These are phyloP conservation scores for Chloropsis cyanopogon DNA, from an alignment of 2,113 vertebrate species.

Conservation along the genomic window DNA sequence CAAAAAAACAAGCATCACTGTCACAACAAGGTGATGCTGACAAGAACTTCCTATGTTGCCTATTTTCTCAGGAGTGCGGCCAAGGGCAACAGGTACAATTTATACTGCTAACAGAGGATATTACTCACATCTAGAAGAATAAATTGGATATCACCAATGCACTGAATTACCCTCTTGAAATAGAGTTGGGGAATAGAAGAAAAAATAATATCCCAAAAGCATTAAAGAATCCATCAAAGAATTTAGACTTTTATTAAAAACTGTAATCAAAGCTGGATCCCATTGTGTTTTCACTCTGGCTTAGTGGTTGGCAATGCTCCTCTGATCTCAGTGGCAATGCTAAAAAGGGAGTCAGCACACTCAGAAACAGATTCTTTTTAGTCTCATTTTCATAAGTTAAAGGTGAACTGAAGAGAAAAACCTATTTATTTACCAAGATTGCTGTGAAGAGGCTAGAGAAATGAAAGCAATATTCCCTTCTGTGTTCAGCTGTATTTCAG, in stretches of 20 bases:
- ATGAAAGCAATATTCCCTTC: not conserved
- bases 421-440: not conserved
- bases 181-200: not conserved
- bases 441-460: not conserved
- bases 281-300: not conserved
- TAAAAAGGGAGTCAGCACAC: not conserved
- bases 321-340: not conserved
- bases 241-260: constrained; percentile 15
- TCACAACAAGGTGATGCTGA: not conserved
- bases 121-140: constrained; percentile 24
- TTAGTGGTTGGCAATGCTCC: not conserved
- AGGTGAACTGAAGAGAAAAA: not conserved
- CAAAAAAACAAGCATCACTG: not conserved
- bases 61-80: not conserved
- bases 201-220: not conserved
- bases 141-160: constrained; percentile 2
- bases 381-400: not conserved
- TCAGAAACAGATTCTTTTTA: not conserved
- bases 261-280: not conserved
- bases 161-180: not conserved
- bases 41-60: not conserved
- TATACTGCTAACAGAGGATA: constrained; percentile 14
- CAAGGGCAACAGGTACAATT: constrained; percentile 31
- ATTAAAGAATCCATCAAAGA: constrained; percentile 2
- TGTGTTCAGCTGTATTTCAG: not conserved